A percentile compares a stretch with the other conserved stretches of the same genome.
Conservation (phyloP, 2,888 invertebrate species). For the Aporophyla nigra region DNA sequence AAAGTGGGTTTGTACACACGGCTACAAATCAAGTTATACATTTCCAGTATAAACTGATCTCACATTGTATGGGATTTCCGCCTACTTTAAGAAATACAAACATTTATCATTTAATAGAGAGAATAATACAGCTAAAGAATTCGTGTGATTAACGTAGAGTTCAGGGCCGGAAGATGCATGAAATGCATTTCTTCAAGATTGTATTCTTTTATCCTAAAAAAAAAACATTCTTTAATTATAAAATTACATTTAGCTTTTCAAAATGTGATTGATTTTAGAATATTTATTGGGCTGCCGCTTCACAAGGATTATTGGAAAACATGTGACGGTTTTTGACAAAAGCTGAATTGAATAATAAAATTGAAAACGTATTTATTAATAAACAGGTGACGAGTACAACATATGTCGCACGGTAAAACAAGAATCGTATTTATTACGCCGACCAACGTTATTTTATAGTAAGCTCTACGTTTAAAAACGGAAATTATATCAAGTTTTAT, state of each 20-base stretch:
- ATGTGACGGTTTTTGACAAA: neutral
- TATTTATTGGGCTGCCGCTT: too few species aligned
- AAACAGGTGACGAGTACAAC: conserved; percentile 18
- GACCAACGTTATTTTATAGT: neutral
- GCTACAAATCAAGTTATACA: too few species aligned
- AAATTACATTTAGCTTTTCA: neutral
- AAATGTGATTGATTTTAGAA: neutral
- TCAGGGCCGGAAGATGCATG: neutral
- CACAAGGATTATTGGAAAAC: neutral
- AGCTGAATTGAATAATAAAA: conserved; percentile 5
- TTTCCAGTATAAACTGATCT: too few species aligned
- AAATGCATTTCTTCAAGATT: neutral
- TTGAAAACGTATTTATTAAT: conserved; percentile 9
- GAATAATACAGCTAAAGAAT: neutral
- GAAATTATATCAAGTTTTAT: too few species aligned
- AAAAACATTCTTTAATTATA: too few species aligned
- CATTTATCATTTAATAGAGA: neutral
- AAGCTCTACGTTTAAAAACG: neutral
- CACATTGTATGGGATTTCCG: too few species aligned
- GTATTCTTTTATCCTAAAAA: neutral
- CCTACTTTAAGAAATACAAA: too few species aligned
- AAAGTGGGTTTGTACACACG: too few species aligned
- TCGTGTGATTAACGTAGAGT: neutral
- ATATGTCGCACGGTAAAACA: conserved; percentile 12
- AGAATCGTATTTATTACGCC: conserved; percentile 9